Conservation (phyloP, 2,113 vertebrate genomes). For the Lanius collurio region DNA sequence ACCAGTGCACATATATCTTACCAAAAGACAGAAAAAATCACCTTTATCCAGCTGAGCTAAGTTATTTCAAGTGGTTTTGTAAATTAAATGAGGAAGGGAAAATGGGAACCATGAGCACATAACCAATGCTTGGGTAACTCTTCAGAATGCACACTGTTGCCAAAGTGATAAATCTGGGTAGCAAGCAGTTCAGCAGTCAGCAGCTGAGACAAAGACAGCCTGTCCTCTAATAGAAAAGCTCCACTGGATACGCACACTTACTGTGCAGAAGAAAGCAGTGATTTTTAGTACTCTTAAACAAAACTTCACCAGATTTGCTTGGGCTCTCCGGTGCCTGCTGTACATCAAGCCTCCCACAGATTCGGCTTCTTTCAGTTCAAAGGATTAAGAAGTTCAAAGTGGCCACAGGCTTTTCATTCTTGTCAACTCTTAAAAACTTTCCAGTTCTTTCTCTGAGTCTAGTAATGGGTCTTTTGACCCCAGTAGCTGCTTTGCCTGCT, state of each 20-base stretch:
- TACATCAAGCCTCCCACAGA: neutral
- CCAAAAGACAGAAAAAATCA: neutral
- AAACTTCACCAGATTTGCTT: neutral
- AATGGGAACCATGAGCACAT: neutral
- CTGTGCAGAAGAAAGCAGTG: neutral
- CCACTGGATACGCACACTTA: neutral
- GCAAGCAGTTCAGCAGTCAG: neutral
- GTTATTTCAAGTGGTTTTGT: conserved; percentile 4
- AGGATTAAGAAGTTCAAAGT: neutral
- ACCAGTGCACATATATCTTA: neutral
- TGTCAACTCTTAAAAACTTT: neutral
- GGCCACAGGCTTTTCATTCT: neutral
- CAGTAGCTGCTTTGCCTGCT: neutral
- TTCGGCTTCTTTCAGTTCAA: neutral
- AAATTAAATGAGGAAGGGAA: conserved; percentile 15
- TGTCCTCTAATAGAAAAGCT: conserved; percentile 19
- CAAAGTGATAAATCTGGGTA: conserved; percentile 5
- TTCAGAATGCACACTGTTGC: neutral
- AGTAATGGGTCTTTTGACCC: neutral
- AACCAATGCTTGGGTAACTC: neutral
- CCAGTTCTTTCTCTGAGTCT: neutral
- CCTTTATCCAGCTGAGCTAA: neutral
- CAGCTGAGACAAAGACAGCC: conserved; percentile 11
- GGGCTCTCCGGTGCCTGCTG: neutral
- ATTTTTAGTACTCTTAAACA: neutral